Evolutionary conservation across 2,113 vertebrate species (phyloP).

Genomic region (Pterocles gutturalis): DNA sequence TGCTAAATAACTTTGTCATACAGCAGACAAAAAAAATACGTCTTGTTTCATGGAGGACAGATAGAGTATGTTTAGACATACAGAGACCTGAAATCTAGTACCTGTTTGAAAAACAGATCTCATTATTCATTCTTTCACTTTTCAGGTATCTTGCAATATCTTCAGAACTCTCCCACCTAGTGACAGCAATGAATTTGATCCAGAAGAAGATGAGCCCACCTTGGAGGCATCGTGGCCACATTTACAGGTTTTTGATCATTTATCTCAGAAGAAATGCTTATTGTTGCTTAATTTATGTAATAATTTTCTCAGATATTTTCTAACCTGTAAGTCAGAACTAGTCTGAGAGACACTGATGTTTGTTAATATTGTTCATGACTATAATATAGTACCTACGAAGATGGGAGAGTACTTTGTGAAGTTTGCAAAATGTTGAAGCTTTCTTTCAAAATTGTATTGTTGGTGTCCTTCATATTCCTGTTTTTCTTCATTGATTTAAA

Average conservation of each 20-base stretch:
- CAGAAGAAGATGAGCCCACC: constrained; percentile 98
- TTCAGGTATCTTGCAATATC: constrained; percentile 98
- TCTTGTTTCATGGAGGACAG: neutral
- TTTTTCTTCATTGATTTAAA: neutral
- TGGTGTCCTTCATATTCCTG: neutral
- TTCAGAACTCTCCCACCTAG: constrained; percentile 99
- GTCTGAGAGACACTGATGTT: neutral
- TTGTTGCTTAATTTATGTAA: neutral
- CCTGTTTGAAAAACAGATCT: neutral
- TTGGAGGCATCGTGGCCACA: constrained; percentile 99
- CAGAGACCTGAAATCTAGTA: neutral
- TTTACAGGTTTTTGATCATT: constrained; percentile 87
- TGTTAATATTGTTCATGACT: neutral
- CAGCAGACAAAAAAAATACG: neutral
- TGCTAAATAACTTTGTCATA: neutral
- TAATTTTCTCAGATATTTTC: neutral
- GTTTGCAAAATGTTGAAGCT: neutral
- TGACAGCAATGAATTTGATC: constrained; percentile 99
- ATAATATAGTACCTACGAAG: neutral
- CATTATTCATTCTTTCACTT: neutral
- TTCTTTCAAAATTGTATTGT: neutral
- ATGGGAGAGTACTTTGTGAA: neutral
- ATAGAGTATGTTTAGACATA: neutral
- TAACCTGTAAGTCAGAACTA: neutral
- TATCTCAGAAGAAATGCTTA: neutral